A percentile compares a stretch with the other conserved stretches of the same genome.
Evolutionary conservation across 2,888 invertebrate species (phyloP).

Genomic region (Desoria tigrina): DNA sequence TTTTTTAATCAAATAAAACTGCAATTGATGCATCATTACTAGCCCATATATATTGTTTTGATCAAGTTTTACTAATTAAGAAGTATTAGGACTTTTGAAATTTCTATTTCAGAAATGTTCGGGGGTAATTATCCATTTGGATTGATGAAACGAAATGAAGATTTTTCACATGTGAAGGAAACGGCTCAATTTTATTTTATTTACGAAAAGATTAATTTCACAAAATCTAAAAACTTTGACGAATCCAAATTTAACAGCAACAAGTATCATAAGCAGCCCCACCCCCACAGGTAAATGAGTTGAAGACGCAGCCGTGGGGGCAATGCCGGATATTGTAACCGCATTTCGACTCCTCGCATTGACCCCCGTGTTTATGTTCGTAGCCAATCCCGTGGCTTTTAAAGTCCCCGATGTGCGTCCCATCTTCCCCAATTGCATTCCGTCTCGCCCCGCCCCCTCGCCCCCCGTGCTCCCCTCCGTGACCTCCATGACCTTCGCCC

Average conservation of each 20-base stretch:
- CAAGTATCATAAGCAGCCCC: constrained; percentile 40
- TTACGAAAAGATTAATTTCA: no score
- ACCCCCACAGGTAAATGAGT: constrained; percentile 34
- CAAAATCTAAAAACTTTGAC: no score
- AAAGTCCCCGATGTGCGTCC: constrained; percentile 28
- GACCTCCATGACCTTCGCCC: constrained; percentile 23
- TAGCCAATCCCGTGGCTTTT: constrained; percentile 33
- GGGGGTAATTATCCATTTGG: no score
- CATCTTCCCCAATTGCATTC: constrained; percentile 31
- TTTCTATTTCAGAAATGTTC: no score
- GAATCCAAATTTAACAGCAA: constrained; percentile 40
- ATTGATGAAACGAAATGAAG: no score
- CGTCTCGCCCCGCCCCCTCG: constrained; percentile 17
- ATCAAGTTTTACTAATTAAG: no score
- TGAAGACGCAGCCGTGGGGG: constrained; percentile 47
- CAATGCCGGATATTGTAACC: constrained; percentile 47
- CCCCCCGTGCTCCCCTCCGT: constrained; percentile 19
- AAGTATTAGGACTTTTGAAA: no score
- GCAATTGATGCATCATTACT: no score
- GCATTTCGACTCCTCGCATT: constrained; percentile 43
- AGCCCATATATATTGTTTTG: no score
- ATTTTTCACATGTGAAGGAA: no score
- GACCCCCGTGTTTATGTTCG: constrained; percentile 34
- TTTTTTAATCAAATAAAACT: no score
- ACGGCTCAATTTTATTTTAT: no score